phyloP scores from a whole-genome alignment of 2,888 invertebrate species.

The Deilephila porcellus region DNA sequence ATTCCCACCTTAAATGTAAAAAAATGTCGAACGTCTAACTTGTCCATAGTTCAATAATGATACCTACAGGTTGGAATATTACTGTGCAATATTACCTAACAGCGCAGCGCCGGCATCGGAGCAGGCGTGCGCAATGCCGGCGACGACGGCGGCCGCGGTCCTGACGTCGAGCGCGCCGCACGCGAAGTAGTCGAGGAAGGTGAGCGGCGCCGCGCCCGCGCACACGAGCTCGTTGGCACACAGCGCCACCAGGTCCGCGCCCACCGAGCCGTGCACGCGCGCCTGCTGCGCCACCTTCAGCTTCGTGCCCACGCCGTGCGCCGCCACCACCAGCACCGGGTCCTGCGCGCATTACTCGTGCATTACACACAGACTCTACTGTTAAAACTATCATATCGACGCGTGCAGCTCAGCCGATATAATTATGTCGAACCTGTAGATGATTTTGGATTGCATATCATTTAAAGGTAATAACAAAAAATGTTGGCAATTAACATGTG shows the following conservation, averaged over 20 bases:
- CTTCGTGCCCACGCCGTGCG: slow-evolving; percentile 99
- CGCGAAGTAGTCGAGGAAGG: slow-evolving; percentile 98
- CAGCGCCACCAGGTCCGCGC: slow-evolving; percentile 99
- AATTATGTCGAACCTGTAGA: too few species aligned
- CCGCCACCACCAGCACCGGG: slow-evolving; percentile 96
- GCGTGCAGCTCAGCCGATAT: too few species aligned
- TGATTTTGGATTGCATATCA: too few species aligned
- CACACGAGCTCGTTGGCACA: slow-evolving; percentile 98
- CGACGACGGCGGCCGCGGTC: slow-evolving; percentile 88
- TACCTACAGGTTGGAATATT: too few species aligned
- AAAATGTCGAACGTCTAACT: too few species aligned
- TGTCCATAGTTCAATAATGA: too few species aligned
- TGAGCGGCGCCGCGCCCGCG: slow-evolving; percentile 97
- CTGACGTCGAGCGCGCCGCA: slow-evolving; percentile 91
- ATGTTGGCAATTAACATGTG: too few species aligned
- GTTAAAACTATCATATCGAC: too few species aligned
- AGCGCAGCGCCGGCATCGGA: slow-evolving; percentile 92
- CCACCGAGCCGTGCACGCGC: slow-evolving; percentile 91
- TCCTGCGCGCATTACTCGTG: slow-evolving; percentile 72
- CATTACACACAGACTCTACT: too few species aligned
- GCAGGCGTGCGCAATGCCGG: slow-evolving; percentile 94
- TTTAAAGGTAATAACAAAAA: too few species aligned
- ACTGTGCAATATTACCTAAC: slow-evolving; percentile 86
- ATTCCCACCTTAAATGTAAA: too few species aligned
- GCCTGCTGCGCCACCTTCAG: slow-evolving; percentile 94